phyloP scores from a whole-genome alignment of 1,140 invertebrate species.

The Mercenaria mercenaria region DNA sequence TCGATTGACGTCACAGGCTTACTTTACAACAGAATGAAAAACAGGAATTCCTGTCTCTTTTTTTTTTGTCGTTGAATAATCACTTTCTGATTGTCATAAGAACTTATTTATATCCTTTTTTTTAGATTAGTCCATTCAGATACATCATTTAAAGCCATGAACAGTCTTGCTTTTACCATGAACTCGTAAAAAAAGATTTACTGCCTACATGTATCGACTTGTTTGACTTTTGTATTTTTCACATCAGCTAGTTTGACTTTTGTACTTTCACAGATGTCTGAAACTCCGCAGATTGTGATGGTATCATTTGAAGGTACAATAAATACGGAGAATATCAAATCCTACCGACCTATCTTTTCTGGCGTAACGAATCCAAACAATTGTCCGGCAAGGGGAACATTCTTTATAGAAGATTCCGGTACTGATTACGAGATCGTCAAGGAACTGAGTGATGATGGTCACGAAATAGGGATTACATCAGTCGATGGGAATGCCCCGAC shows the following conservation, averaged over 20 bases:
- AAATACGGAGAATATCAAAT: too few relatives aligned
- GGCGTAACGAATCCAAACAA: constrained; percentile 94
- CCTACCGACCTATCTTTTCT: constrained; percentile 93
- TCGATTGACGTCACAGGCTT: neutral
- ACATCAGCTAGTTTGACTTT: neutral
- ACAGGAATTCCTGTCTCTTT: neutral
- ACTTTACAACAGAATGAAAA: neutral
- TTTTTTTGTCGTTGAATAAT: too few relatives aligned
- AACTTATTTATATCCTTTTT: neutral
- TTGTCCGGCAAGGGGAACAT: too few relatives aligned
- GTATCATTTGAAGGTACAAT: too few relatives aligned
- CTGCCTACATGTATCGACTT: neutral
- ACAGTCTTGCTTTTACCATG: constrained; percentile 37
- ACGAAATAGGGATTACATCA: constrained; percentile 94
- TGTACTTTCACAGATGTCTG: constrained; percentile 87
- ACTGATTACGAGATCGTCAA: too few relatives aligned
- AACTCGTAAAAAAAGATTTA: too few relatives aligned
- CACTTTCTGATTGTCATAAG: too few relatives aligned
- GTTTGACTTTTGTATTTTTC: too few relatives aligned
- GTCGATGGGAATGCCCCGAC: constrained; percentile 85
- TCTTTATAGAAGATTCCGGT: too few relatives aligned
- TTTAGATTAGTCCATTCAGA: neutral
- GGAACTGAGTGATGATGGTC: too few relatives aligned
- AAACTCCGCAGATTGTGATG: constrained; percentile 95
- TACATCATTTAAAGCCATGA: neutral